Conservation (phyloP, 1,140 invertebrate genomes). For the Chymomyza costata region DNA sequence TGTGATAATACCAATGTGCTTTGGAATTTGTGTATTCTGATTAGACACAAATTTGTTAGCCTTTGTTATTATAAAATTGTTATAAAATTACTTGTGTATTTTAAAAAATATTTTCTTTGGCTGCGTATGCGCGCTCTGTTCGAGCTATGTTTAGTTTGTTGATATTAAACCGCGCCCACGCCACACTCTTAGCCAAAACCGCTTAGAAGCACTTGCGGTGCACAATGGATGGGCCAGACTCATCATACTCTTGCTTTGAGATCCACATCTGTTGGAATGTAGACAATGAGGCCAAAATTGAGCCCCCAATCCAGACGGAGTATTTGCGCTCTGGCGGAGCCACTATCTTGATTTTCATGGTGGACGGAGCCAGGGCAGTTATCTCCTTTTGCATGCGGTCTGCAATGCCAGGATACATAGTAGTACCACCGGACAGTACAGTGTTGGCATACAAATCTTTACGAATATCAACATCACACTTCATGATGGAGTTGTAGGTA, state of each 20-base stretch:
- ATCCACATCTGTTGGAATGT: conserved; percentile 98
- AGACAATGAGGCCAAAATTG: conserved; percentile 89
- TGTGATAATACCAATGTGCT: conserved; percentile 44
- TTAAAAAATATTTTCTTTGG: conserved; percentile 16
- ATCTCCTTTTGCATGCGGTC: conserved; percentile 94
- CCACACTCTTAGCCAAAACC: conserved; percentile 5
- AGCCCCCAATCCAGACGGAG: conserved; percentile 93
- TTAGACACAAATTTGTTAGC: conserved; percentile 42
- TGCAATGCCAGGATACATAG: conserved; percentile 87
- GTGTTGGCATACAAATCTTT: conserved; percentile 95
- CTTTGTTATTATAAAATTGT: conserved; percentile 35
- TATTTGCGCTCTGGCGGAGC: conserved; percentile 94
- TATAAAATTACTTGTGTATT: conserved; percentile 7
- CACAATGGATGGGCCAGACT: conserved; percentile 93
- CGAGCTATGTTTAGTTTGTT: conserved; percentile 20
- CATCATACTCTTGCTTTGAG: conserved; percentile 95
- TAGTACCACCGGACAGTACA: conserved; percentile 89
- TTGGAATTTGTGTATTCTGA: conserved; percentile 52
- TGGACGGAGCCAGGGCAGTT: conserved; percentile 88
- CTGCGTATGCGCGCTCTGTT: conserved; percentile 24
- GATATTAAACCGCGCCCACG: conserved; percentile 63
- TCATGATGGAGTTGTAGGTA: conserved; percentile 95
- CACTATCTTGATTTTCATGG: conserved; percentile 96
- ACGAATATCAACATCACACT: conserved; percentile 92
- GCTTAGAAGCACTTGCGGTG: conserved; percentile 96